A percentile compares a stretch with the other conserved stretches of the same genome.
Evolutionary conservation across 2,113 vertebrate species (phyloP).

Genomic region (Myotis davidii): DNA sequence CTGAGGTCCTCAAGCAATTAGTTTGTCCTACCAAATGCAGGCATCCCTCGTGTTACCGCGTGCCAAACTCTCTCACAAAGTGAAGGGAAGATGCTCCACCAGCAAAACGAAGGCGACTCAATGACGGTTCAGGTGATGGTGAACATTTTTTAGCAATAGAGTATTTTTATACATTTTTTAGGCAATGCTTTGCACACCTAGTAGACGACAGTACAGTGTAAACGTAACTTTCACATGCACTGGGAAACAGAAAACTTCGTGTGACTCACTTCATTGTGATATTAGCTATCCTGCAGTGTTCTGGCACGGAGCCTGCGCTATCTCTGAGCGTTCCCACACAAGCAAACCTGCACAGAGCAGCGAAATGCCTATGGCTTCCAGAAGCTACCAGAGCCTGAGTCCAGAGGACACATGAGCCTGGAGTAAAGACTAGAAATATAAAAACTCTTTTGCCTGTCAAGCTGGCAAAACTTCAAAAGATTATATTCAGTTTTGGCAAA

Average conservation of each 20-base stretch:
- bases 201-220: background rate
- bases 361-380: background rate
- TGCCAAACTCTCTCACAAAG: background rate
- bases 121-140: background rate
- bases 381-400: background rate
- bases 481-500: background rate
- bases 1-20: constrained; percentile 49
- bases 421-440: background rate
- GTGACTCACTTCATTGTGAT: background rate
- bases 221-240: background rate
- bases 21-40: constrained; percentile 33
- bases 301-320: background rate
- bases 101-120: background rate
- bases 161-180: background rate
- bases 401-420: background rate
- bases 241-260: background rate
- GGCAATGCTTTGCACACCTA: background rate
- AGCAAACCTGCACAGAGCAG: background rate
- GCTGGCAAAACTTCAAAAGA: background rate
- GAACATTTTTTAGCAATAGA: background rate
- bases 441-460: background rate
- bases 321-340: background rate
- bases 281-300: no score
- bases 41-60: background rate
- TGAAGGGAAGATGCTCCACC: background rate